phyloP scores from a whole-genome alignment of 2,113 vertebrate genomes.

The Cichladusa arquata region DNA sequence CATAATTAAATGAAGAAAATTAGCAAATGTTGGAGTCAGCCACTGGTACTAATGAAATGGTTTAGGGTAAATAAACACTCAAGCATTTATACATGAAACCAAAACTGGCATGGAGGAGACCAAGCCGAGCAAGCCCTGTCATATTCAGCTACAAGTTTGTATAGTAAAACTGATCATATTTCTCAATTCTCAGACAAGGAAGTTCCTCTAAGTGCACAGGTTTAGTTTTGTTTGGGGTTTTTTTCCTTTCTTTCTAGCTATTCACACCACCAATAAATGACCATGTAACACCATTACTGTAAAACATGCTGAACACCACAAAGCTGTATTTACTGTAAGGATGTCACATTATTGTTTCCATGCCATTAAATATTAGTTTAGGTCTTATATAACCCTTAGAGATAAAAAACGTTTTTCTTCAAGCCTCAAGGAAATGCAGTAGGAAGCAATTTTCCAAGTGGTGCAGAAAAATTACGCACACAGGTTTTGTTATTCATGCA shows the following conservation, averaged over 20 bases:
- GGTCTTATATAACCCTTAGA: constrained; percentile 37
- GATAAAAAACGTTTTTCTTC: constrained; percentile 51
- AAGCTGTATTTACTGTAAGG: constrained; percentile 66
- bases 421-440: constrained; percentile 39
- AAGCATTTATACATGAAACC: background rate
- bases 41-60: background rate
- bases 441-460: constrained; percentile 38
- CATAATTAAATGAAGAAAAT: background rate
- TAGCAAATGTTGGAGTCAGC: background rate
- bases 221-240: background rate
- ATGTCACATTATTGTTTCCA: constrained; percentile 67
- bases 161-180: background rate
- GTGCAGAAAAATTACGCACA: background rate
- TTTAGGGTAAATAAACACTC: background rate
- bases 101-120: background rate
- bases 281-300: constrained; percentile 65
- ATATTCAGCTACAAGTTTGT: background rate
- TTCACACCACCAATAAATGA: constrained; percentile 65
- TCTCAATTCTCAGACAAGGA: constrained; percentile 4
- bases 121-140: background rate
- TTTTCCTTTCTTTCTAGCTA: background rate
- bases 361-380: constrained; percentile 62
- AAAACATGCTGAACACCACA: constrained; percentile 61
- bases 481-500: background rate
- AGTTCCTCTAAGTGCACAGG: constrained; percentile 37